Evolutionary conservation across 2,888 invertebrate species (phyloP), one percentile per base, ranked within the genome.

Genomic region (Callosobruchus maculatus): DNA sequence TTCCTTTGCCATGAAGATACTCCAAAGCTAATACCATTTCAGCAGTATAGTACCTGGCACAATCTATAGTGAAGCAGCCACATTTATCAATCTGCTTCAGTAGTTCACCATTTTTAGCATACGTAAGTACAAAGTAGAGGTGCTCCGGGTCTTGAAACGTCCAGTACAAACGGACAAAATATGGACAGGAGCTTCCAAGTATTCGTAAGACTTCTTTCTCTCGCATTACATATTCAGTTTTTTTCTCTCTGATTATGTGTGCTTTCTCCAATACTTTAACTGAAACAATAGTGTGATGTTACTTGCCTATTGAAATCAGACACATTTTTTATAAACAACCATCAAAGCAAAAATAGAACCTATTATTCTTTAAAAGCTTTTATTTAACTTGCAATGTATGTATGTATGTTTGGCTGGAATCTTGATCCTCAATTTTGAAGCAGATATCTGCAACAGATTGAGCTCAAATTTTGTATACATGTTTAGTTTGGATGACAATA

Each of bases 231-330:
- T 97, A 97, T 84, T 96, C 94, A 82, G 94, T 93, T 88, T 99
- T 99, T 86, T 94, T 95, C 88, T 99, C 97, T 79, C 94, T 91
- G 81, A 97, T 91, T 81, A 99, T 97, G 87, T 97, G 95, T 72
- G 92, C 90, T 89, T 99, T 99, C 84, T 97, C 96, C 87, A 98
- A 94, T n/a, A 98, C 97, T 92, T 99, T 99, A 85, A 99, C 96
- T 95, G 91, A 73, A 92, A 91, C 81, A 70, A 81, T 83, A 82
- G 80, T 73, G 75, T 77, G 74, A 68, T 68, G 7, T 49, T 49
- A 49, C 13, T 49, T 5, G 13, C 7, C 13, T 49, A 13, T 13
- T 49, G n/a, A n/a, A n/a, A n/a, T n/a, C n/a, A n/a, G n/a, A n/a
- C n/a, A n/a, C n/a, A n/a, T n/a, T n/a, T n/a, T n/a, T n/a, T n/a